Evolutionary conservation across 2,888 invertebrate genomes (phyloP).

Genomic region (Tuta absoluta): DNA sequence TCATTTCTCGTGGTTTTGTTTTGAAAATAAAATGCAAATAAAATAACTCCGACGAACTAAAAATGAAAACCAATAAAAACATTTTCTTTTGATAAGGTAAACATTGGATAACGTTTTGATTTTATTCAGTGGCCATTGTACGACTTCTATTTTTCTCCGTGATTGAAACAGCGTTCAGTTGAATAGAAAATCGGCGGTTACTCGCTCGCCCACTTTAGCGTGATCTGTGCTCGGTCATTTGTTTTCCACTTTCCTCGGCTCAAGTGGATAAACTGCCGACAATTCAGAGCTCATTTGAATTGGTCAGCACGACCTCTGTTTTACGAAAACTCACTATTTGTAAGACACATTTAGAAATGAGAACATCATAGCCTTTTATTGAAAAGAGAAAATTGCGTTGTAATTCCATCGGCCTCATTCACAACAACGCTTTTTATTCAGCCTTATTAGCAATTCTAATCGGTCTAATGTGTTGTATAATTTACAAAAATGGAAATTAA

Average conservation of each 20-base stretch:
- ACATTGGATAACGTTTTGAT: background rate
- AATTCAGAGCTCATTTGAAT: slow-evolving; percentile 31
- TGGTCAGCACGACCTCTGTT: slow-evolving; percentile 38
- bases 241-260: slow-evolving; percentile 39
- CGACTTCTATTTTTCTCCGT: slow-evolving; percentile 45
- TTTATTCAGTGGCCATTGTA: slow-evolving; percentile 17
- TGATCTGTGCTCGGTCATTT: slow-evolving; percentile 32
- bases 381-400: slow-evolving; percentile 22
- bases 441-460: slow-evolving; percentile 21
- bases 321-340: slow-evolving; percentile 37
- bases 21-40: background rate
- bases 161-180: slow-evolving; percentile 63
- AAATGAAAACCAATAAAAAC: background rate
- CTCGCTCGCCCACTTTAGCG: slow-evolving; percentile 31
- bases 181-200: slow-evolving; percentile 60
- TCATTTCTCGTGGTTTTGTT: background rate
- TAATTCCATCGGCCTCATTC: background rate
- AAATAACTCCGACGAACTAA: background rate
- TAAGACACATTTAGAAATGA: slow-evolving; percentile 28
- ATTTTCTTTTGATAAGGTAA: background rate
- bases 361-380: background rate
- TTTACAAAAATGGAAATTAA: slow-evolving; percentile 23
- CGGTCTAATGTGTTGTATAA: slow-evolving; percentile 22
- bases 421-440: background rate
- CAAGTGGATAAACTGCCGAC: slow-evolving; percentile 33